Conservation (phyloP, 2,797 vertebrate genomes). For the Eulemur rubriventer region DNA sequence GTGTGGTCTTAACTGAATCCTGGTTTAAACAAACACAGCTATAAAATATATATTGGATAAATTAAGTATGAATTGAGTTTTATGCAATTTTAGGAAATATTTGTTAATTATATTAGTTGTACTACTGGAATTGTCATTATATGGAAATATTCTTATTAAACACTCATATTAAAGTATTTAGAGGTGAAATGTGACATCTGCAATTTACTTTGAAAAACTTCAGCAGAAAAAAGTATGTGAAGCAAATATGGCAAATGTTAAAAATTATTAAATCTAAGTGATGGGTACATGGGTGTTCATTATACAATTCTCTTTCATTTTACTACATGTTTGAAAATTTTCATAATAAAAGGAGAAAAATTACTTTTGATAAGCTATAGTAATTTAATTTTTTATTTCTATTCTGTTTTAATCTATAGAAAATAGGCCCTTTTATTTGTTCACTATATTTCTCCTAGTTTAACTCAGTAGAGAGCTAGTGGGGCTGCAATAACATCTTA, state of each 20-base stretch:
- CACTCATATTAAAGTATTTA: neutral
- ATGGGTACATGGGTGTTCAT: neutral
- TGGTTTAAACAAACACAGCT: constrained; percentile 31
- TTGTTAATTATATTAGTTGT: constrained; percentile 24
- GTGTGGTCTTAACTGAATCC: neutral
- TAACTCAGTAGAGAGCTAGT: neutral
- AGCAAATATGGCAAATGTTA: neutral
- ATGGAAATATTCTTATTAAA: constrained; percentile 33
- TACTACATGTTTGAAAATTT: constrained; percentile 3
- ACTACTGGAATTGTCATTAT: neutral
- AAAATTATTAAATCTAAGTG: neutral
- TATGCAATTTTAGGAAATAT: constrained; percentile 27
- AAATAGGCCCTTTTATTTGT: neutral
- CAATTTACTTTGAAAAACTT: constrained; percentile 17
- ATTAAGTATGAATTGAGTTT: neutral
- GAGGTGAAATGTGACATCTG: neutral
- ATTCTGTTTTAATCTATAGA: constrained; percentile 15
- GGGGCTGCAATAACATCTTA: neutral
- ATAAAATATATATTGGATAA: constrained; percentile 19
- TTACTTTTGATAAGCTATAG: neutral
- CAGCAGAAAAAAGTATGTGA: neutral
- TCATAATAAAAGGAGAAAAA: constrained; percentile 34
- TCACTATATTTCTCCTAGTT: neutral
- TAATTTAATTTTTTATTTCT: constrained; percentile 46
- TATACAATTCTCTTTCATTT: neutral